phyloP scores from a whole-genome alignment of 2,113 vertebrate species.

The Thunnus maccoyii region DNA sequence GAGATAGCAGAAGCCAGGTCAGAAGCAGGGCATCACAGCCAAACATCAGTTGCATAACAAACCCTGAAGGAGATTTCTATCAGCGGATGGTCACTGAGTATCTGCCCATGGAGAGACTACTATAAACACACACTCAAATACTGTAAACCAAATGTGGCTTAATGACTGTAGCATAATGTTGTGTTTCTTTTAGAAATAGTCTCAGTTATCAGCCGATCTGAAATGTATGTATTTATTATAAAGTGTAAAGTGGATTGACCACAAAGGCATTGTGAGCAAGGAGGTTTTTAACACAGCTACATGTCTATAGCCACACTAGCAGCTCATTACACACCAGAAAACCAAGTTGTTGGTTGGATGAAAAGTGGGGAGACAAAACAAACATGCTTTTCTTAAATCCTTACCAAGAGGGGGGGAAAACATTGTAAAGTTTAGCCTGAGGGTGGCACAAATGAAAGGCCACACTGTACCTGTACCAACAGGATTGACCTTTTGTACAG shows the following conservation, averaged over 20 bases:
- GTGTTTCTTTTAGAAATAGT: neutral
- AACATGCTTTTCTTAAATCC: too few species aligned
- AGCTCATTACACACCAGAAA: too few species aligned
- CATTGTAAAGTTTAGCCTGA: too few species aligned
- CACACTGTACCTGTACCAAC: too few species aligned
- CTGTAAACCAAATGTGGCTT: neutral
- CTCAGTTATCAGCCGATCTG: neutral
- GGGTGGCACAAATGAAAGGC: too few species aligned
- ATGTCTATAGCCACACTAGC: neutral
- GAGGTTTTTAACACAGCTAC: neutral
- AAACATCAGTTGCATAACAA: slow-evolving; percentile 76
- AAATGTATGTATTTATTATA: too few species aligned
- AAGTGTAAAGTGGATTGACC: neutral
- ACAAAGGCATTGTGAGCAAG: too few species aligned
- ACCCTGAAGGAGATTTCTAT: slow-evolving; percentile 68
- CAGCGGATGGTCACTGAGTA: slow-evolving; percentile 58
- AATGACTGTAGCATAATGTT: slow-evolving; percentile 16
- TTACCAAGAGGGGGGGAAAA: too few species aligned
- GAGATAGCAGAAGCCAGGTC: slow-evolving; percentile 57
- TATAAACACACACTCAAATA: slow-evolving; percentile 38
- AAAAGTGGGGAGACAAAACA: too few species aligned
- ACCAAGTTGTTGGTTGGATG: too few species aligned
- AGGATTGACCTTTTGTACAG: too few species aligned
- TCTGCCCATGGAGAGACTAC: slow-evolving; percentile 42
- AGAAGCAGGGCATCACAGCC: slow-evolving; percentile 66